Percentiles rank a stretch among this genome's conserved stretches.
phyloP scores from a whole-genome alignment of 1,140 invertebrate genomes.

The Nautilus pompilius region DNA sequence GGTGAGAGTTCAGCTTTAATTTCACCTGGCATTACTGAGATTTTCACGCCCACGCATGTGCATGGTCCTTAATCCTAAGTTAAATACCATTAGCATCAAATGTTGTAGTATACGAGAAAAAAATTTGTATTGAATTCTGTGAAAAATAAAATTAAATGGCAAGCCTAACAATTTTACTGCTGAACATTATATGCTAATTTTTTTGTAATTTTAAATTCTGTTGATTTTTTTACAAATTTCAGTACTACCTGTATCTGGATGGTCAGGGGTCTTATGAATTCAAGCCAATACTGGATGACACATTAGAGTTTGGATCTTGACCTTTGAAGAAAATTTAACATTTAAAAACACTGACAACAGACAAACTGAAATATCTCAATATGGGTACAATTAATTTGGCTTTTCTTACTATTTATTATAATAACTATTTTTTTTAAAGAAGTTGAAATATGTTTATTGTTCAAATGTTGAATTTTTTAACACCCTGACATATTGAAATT shows the following conservation, averaged over 20 bases:
- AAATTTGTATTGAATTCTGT: too few relatives aligned
- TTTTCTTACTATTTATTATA: background rate
- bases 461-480: background rate
- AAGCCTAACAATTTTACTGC: too few relatives aligned
- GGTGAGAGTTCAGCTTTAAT: too few relatives aligned
- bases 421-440: constrained; percentile 7
- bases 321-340: background rate
- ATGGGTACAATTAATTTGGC: background rate
- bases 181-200: background rate
- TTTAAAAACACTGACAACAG: background rate
- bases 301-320: constrained; percentile 89
- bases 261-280: constrained; percentile 86
- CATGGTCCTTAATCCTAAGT: too few relatives aligned
- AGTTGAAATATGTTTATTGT: background rate
- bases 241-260: constrained; percentile 92
- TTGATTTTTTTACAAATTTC: constrained; percentile 38
- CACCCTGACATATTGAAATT: background rate
- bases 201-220: background rate
- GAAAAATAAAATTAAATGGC: too few relatives aligned
- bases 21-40: too few relatives aligned
- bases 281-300: constrained; percentile 77
- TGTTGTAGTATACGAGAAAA: background rate
- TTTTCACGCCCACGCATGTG: too few relatives aligned
- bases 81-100: too few relatives aligned
- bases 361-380: background rate